Evolutionary conservation across 2,113 vertebrate genomes (phyloP), one percentile per base, ranked within the genome.

Genomic region (Lophochroa leadbeateri): DNA sequence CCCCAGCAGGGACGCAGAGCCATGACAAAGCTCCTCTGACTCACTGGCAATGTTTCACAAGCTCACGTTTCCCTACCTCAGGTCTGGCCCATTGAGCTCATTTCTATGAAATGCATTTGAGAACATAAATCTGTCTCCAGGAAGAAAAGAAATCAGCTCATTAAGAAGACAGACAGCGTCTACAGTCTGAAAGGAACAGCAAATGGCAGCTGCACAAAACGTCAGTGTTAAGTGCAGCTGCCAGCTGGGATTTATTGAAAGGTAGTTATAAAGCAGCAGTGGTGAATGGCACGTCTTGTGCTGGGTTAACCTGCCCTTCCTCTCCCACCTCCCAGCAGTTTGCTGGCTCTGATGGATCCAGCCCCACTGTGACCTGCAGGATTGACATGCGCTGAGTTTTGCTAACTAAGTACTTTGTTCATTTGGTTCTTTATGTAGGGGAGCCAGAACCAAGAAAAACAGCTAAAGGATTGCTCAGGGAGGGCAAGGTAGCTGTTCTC

Each of bases 121-220:
- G 93, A 93, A 82, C 43, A 96, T 71, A 92, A 94, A 95, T 88
- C 84, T 85, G 78, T 86, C 84, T 86, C 79, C 44, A 53, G 88
- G 47, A 76, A 71, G 29, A 77, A 92, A 71, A 81, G 43, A 61
- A 55, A 50, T 7, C 92, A 35, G 44, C 88, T 91, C 87, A 94
- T 94, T 95, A 96, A 83, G 82, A 92, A 94, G 95, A 96, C 90
- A 95, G 94, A 96, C 91, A 96, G 74, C 3, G 35, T 91, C 91
- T 96, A 88, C 92, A 55, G 57, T 72, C 83, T 93, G 90, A 96
- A 94, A 93, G 87, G 91, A 96, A 93, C 44, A 44, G 92, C 92
- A 94, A 93, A 96, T 94, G 90, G 94, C 95, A 97, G 91, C 87
- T 96, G 96, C 92, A 95, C 94, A 92, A 94, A 92, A 43, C 0